A percentile compares a stretch with the other conserved stretches of the same genome.
Evolutionary conservation across 2,113 vertebrate species (phyloP).

Genomic region (Hymenochirus boettgeri): DNA sequence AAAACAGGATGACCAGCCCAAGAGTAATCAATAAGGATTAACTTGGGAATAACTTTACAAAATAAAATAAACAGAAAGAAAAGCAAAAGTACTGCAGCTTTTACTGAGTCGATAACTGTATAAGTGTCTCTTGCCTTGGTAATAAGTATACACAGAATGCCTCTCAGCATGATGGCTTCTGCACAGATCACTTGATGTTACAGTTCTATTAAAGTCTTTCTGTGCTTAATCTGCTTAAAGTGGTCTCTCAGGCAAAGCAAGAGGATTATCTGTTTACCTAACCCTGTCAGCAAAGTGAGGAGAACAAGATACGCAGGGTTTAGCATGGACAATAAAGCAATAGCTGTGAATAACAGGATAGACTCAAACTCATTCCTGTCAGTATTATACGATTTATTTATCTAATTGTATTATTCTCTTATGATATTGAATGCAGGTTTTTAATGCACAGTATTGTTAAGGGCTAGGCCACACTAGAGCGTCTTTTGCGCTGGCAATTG

Average conservation of each 20-base stretch:
- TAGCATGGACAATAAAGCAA: conserved; percentile 6
- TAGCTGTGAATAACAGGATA: background rate
- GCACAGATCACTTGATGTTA: conserved; percentile 38
- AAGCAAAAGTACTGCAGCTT: conserved; percentile 1
- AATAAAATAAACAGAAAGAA: background rate
- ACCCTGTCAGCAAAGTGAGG: conserved; percentile 23
- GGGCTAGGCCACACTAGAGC: no score
- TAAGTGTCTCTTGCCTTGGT: conserved; percentile 26
- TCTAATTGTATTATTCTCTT: no score
- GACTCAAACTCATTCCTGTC: no score
- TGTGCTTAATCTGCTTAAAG: conserved; percentile 32
- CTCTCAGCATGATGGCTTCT: conserved; percentile 30
- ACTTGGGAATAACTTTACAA: no score
- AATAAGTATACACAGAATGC: conserved; percentile 39
- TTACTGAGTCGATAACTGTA: conserved; percentile 20
- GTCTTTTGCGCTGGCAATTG: no score
- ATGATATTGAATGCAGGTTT: no score
- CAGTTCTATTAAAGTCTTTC: conserved; percentile 33
- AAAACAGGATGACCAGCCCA: no score
- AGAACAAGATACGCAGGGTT: conserved; percentile 29
- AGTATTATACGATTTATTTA: no score
- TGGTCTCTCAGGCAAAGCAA: conserved; percentile 37
- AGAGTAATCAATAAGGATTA: no score
- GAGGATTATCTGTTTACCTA: conserved; percentile 38
- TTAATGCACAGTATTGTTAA: no score